Conservation (phyloP, 2,113 vertebrate genomes). For the Apodemus speciosus region DNA sequence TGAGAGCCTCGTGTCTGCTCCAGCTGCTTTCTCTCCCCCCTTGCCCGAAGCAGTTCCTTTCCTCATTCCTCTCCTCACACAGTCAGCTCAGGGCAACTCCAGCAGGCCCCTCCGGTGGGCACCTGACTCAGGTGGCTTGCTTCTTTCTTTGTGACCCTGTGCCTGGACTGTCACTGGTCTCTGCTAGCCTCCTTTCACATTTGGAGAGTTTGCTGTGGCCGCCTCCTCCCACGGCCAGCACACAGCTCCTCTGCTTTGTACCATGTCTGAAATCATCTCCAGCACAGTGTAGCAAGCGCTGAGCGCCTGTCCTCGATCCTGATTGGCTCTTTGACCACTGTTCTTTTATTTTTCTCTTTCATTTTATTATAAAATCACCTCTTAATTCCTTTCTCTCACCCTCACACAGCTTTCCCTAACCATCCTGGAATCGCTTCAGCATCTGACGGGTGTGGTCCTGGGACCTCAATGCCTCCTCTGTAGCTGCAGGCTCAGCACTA, state of each 20-base stretch:
- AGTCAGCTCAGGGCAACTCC: neutral
- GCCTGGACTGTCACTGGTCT: neutral
- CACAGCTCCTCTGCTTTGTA: fast-evolving
- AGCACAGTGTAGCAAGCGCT: fast-evolving
- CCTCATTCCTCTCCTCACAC: neutral
- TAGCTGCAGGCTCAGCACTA: neutral
- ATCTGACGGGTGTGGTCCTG: too few relatives aligned
- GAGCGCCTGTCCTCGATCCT: fast-evolving
- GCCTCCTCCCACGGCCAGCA: neutral
- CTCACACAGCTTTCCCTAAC: neutral
- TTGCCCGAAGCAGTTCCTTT: neutral
- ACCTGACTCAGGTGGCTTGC: neutral
- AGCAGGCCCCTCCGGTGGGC: too few relatives aligned
- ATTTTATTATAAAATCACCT: neutral
- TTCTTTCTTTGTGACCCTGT: neutral
- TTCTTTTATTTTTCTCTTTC: neutral
- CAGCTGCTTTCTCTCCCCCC: neutral
- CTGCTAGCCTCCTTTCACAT: neutral
- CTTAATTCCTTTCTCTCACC: neutral
- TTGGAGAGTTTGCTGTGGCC: too few relatives aligned
- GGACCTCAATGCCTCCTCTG: neutral
- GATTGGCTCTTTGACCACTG: neutral
- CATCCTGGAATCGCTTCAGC: neutral
- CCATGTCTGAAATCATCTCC: neutral
- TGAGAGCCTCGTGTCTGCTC: too few relatives aligned